Conservation (phyloP, 2,113 vertebrate species). For the Diadophis punctatus region DNA sequence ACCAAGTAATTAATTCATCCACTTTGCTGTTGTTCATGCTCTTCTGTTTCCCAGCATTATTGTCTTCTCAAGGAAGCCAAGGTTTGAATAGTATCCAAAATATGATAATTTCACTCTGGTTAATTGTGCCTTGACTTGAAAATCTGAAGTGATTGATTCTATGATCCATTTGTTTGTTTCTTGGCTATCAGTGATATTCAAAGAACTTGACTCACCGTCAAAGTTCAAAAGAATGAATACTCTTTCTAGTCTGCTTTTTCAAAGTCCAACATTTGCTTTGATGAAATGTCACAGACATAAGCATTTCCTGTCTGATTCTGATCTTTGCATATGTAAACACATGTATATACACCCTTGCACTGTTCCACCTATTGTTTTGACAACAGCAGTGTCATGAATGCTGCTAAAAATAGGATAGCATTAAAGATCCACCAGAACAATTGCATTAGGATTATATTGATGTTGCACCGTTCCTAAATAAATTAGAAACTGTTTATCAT, state of each 20-base stretch:
- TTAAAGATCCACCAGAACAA: background rate
- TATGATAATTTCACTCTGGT: background rate
- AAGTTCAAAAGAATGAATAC: background rate
- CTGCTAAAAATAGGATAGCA: background rate
- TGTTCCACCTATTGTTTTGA: background rate
- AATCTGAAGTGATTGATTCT: background rate
- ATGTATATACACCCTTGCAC: background rate
- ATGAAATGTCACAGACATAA: background rate
- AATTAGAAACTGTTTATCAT: slow-evolving; percentile 36
- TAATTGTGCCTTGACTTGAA: background rate
- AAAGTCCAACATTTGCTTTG: background rate
- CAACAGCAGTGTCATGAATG: background rate
- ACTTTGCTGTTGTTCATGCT: background rate
- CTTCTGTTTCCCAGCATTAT: background rate
- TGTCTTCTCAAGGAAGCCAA: background rate
- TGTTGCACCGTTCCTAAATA: background rate
- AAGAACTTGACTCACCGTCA: background rate
- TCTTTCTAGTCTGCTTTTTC: background rate
- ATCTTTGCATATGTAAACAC: background rate
- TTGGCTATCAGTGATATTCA: background rate
- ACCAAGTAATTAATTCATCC: background rate
- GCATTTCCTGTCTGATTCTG: background rate
- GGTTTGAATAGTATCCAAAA: background rate
- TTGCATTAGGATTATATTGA: slow-evolving; percentile 23
- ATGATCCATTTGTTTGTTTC: background rate